A percentile compares a stretch with the other conserved stretches of the same genome.
These are phyloP conservation scores for Tympanoctomys barrerae DNA, from an alignment of 2,797 vertebrate species.

Conservation along the genomic window DNA sequence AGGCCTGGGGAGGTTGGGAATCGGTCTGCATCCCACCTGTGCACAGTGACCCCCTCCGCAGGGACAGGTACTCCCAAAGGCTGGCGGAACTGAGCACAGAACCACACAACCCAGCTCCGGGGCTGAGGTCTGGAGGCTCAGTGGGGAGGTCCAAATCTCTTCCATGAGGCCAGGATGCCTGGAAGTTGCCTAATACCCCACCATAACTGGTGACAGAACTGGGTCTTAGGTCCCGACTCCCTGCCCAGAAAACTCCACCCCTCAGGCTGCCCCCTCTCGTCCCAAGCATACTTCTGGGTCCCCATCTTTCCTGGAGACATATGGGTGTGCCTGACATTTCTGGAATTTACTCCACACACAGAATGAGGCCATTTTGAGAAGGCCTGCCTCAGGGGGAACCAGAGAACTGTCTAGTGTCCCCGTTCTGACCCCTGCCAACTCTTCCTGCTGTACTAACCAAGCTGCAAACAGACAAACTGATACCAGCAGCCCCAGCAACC, in stretches of 20 bases:
- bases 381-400: constrained; percentile 78
- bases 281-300: neutral
- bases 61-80: neutral
- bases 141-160: neutral
- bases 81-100: neutral
- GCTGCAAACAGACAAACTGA: constrained; percentile 54
- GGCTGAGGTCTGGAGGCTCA: neutral
- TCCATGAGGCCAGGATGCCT: neutral
- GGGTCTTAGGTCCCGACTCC: neutral
- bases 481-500: neutral
- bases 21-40: neutral
- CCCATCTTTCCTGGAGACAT: constrained; percentile 55
- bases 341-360: constrained; percentile 82
- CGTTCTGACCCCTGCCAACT: constrained; percentile 81
- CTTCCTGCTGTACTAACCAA: constrained; percentile 57
- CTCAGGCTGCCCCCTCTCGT: neutral
- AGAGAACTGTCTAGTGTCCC: constrained; percentile 81
- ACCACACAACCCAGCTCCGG: neutral
- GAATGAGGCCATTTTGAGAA: constrained; percentile 82
- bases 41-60: neutral
- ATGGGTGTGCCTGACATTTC: constrained; percentile 79
- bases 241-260: neutral
- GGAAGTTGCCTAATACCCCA: neutral
- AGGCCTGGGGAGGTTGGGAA: neutral
- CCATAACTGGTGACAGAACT: neutral